A percentile compares a stretch with the other conserved stretches of the same genome.
Conservation (phyloP, 2,797 vertebrate genomes). For the Enteromius fasciolatus region DNA sequence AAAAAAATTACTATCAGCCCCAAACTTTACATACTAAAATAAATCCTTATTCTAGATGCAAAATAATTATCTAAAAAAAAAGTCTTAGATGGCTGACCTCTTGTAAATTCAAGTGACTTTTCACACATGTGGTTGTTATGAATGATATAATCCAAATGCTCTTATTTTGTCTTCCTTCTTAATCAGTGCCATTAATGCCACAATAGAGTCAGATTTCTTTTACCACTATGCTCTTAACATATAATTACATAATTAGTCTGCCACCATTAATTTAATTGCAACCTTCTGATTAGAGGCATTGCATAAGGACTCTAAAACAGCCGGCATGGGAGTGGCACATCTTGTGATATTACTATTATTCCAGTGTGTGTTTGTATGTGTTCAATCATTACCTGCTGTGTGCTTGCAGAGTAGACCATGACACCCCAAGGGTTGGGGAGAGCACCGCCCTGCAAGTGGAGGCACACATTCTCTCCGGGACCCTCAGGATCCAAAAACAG, state of each 20-base stretch:
- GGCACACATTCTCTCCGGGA: slow-evolving; percentile 68
- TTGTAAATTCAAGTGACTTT: neutral
- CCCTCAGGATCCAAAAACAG: slow-evolving; percentile 66
- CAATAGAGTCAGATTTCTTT: slow-evolving; percentile 37
- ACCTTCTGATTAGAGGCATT: slow-evolving; percentile 23
- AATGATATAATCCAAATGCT: neutral
- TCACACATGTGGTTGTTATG: neutral
- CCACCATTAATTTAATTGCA: slow-evolving; percentile 51
- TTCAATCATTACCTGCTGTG: slow-evolving; percentile 53
- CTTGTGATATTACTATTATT: slow-evolving; percentile 10
- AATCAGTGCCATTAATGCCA: slow-evolving; percentile 27
- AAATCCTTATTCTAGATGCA: neutral
- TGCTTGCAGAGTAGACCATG: slow-evolving; percentile 81
- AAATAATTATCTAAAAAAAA: neutral
- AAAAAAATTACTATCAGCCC: neutral
- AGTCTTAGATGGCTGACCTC: neutral
- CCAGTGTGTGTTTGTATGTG: slow-evolving; percentile 28
- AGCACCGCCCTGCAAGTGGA: slow-evolving; percentile 83
- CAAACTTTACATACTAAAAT: neutral
- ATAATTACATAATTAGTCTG: slow-evolving; percentile 57
- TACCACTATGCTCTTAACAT: slow-evolving; percentile 26
- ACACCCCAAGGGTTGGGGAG: slow-evolving; percentile 77
- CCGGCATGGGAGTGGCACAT: slow-evolving; percentile 14
- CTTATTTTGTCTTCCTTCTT: slow-evolving; percentile 17
- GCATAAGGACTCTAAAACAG: slow-evolving; percentile 35